phyloP scores from a whole-genome alignment of 2,888 invertebrate species.

The Hypolimnas misippus region DNA sequence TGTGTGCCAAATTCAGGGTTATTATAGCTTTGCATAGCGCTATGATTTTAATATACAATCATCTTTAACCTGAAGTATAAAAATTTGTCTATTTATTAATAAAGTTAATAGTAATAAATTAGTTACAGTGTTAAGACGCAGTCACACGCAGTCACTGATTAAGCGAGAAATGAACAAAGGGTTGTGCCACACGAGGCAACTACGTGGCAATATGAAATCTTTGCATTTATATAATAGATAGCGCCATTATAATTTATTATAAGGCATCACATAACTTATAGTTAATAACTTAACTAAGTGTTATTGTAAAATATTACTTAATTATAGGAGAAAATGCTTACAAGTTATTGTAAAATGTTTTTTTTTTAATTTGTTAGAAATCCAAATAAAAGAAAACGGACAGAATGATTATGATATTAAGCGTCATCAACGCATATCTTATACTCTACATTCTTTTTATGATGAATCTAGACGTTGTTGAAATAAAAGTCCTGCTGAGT shows the following conservation, averaged over 20 bases:
- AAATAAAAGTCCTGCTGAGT: too few relatives aligned
- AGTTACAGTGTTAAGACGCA: constrained; percentile 12
- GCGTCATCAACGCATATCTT: too few relatives aligned
- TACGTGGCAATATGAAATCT: background rate
- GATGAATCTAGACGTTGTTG: too few relatives aligned
- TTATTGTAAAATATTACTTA: background rate
- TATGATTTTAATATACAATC: background rate
- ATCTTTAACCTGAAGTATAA: background rate
- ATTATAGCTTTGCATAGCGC: too few relatives aligned
- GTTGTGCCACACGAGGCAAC: background rate
- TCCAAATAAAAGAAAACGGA: too few relatives aligned
- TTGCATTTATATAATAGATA: constrained; percentile 2
- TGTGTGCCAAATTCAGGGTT: too few relatives aligned
- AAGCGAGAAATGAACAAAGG: background rate
- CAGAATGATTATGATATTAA: too few relatives aligned
- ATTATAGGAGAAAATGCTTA: background rate
- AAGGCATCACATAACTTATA: background rate
- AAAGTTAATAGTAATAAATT: constrained; percentile 17
- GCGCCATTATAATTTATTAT: background rate
- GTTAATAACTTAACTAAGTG: background rate
- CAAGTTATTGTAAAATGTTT: background rate
- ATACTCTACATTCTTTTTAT: too few relatives aligned
- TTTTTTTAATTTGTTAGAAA: too few relatives aligned
- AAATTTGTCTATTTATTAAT: constrained; percentile 22
- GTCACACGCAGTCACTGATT: constrained; percentile 10